phyloP scores from a whole-genome alignment of 2,888 invertebrate species.

The Eupithecia inturbata region DNA sequence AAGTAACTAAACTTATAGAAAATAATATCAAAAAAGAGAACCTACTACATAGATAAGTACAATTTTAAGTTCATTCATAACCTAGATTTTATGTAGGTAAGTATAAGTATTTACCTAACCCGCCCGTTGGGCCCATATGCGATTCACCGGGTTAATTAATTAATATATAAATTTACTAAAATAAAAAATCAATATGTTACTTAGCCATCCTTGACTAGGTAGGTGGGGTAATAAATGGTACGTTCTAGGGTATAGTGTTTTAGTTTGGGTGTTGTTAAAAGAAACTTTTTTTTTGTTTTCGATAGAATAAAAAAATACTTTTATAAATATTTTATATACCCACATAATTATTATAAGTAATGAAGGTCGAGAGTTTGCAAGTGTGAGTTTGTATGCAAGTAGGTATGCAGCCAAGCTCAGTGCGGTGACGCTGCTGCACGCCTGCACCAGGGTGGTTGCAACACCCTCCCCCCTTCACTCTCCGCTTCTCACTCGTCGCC shows the following conservation, averaged over 20 bases:
- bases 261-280: too few species aligned
- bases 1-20: neutral
- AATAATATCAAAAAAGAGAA: neutral
- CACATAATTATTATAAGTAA: conserved; percentile 64
- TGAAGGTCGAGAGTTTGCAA: conserved; percentile 80
- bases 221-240: too few species aligned
- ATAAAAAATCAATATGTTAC: too few species aligned
- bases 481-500: conserved; percentile 81
- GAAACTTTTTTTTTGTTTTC: too few species aligned
- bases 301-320: neutral
- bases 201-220: too few species aligned
- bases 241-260: too few species aligned
- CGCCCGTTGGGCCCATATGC: neutral
- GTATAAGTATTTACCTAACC: too few species aligned
- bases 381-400: conserved; percentile 82
- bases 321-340: neutral
- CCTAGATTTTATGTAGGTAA: neutral
- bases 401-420: conserved; percentile 84
- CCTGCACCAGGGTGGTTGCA: conserved; percentile 84
- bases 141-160: neutral
- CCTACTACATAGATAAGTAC: neutral
- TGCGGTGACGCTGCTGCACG: conserved; percentile 84
- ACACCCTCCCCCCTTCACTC: conserved; percentile 84
- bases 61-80: neutral
- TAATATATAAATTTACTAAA: too few species aligned